Evolutionary conservation across 2,888 invertebrate species (phyloP), one percentile per base, ranked within the genome.

Genomic region (Xanthorhoe spadicearia): DNA sequence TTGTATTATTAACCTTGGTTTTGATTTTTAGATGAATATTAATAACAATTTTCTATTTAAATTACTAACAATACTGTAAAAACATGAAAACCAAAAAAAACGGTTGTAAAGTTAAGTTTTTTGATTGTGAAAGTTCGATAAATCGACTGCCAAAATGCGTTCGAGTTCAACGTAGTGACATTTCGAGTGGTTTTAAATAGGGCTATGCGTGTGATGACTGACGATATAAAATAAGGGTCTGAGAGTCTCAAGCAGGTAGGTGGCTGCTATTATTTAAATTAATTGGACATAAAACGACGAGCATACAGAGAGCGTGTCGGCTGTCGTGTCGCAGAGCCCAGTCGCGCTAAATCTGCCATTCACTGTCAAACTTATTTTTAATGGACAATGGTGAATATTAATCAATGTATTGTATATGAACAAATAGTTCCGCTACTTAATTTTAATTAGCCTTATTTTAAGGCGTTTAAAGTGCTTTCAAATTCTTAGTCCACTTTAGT

Each of bases 211-310:
- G 59, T 60, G 63, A 66, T 69, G 69, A 72, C 69, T 72, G 72
- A 67, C 66, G 68, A 72, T 73, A 72, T 61, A 72, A 77, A 75
- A 76, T 77, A 81, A 82, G 80, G 82, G 80, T 80, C 80, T 79
- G 77, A 80, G 79, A 79, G 80, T 72, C 79, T 80, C 81, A 50
- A 54, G 79, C 88, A 90, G 89, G 89, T 88, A 89, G 87, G 82
- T 84, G 85, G 86, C 83, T 79, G 89, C 90, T 87, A 89, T 91
- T 90, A 91, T 91, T 91, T 90, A 91, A 91, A 90, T 91, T 90
- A 90, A 91, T 91, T 91, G 90, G 88, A 89, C 87, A 86, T 88
- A 87, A 89, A 90, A 89, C 87, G 87, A 87, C 83, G 82, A 85
- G 78, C 80, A 80, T 78, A 79, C 81, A 84, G 82, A 81, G 79